A percentile compares a stretch with the other conserved stretches of the same genome.
phyloP scores from a whole-genome alignment of 2,797 vertebrate species.

The Lutjanus campechanus region DNA sequence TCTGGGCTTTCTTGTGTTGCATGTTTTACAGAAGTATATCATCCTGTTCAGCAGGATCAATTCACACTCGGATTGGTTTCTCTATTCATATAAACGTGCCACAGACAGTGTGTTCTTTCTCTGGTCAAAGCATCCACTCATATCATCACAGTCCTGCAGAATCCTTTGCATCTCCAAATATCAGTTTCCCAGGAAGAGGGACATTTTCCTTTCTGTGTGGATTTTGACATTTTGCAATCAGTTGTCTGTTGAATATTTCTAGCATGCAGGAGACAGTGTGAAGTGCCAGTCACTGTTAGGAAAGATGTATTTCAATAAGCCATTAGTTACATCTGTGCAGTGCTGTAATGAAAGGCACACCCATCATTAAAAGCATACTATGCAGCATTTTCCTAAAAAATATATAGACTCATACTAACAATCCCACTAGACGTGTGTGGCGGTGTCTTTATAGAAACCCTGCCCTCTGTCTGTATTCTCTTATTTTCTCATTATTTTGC shows the following conservation, averaged over 20 bases:
- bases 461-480: too few species aligned
- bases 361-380: too few species aligned
- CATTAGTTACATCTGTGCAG: neutral
- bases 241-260: neutral
- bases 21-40: neutral
- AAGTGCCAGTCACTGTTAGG: neutral
- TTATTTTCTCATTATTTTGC: too few species aligned
- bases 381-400: too few species aligned
- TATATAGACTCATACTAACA: too few species aligned
- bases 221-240: slow-evolving; percentile 17
- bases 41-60: slow-evolving; percentile 7
- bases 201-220: neutral
- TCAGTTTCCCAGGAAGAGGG: slow-evolving; percentile 1
- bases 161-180: slow-evolving; percentile 18
- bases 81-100: slow-evolving; percentile 4
- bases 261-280: neutral
- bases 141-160: slow-evolving; percentile 18
- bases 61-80: slow-evolving; percentile 13
- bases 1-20: neutral
- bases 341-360: neutral
- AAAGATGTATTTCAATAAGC: neutral
- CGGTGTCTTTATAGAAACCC: too few species aligned
- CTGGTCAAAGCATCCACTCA: slow-evolving; percentile 6
- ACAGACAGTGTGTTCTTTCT: neutral
- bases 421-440: too few species aligned